Conservation (phyloP, 2,888 invertebrate species). For the Malthinus seriepunctatus region DNA sequence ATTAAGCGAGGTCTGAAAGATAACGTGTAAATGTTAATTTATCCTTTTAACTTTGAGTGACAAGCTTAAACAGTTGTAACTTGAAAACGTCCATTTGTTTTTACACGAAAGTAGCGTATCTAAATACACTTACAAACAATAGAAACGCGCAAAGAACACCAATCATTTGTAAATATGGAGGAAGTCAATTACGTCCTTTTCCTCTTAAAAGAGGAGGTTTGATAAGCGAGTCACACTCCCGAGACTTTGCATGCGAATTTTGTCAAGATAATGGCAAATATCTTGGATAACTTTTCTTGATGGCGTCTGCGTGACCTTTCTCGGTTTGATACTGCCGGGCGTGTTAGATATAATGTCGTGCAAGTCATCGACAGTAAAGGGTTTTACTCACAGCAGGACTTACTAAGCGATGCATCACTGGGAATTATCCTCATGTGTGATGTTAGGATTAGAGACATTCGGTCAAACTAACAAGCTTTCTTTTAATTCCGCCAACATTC, state of each 20-base stretch:
- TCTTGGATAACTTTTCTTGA: constrained; percentile 19
- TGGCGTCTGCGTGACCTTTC: constrained; percentile 22
- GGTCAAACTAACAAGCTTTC: constrained; percentile 19
- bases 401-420: constrained; percentile 31
- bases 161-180: constrained; percentile 20
- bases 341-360: constrained; percentile 25
- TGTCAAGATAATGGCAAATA: constrained; percentile 26
- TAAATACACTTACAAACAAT: constrained; percentile 27
- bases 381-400: constrained; percentile 25
- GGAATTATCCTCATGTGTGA: constrained; percentile 37
- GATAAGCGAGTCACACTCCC: constrained; percentile 25
- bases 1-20: constrained; percentile 5
- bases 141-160: constrained; percentile 24
- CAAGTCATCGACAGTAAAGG: constrained; percentile 25
- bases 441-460: constrained; percentile 30
- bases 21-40: constrained; percentile 35
- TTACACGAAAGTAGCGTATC: constrained; percentile 28
- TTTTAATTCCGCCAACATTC: constrained; percentile 18
- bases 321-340: constrained; percentile 10
- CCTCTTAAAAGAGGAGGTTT: constrained; percentile 5
- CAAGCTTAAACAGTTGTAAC: constrained; percentile 34
- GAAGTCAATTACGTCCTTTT: constrained; percentile 29
- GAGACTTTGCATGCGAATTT: constrained; percentile 24
- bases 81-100: constrained; percentile 39
- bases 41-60: constrained; percentile 34